Evolutionary conservation across 2,113 vertebrate genomes (phyloP).

Genomic region (Cryptoleucopteryx plumbea): DNA sequence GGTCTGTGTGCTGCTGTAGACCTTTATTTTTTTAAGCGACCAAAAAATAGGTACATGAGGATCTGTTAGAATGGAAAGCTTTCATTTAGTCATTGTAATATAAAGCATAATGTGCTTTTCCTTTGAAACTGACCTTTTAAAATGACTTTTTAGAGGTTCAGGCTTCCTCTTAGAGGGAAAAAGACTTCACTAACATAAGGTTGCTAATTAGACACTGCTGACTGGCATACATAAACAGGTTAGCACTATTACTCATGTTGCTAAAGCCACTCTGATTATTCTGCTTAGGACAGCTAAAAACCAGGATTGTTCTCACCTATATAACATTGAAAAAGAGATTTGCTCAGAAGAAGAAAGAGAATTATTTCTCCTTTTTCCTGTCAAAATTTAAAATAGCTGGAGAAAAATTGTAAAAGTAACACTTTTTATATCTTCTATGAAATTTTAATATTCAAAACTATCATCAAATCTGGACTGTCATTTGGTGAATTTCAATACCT

Average conservation of each 20-base stretch:
- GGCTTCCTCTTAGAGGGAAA: neutral
- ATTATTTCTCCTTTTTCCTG: neutral
- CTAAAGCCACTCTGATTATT: neutral
- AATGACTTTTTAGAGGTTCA: neutral
- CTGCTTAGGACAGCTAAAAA: neutral
- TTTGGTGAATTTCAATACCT: neutral
- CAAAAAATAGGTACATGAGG: neutral
- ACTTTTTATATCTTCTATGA: neutral
- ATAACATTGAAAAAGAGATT: neutral
- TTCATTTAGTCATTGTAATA: neutral
- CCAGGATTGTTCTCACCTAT: neutral
- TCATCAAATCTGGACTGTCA: neutral
- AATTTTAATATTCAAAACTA: neutral
- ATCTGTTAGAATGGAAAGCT: neutral
- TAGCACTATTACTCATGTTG: neutral
- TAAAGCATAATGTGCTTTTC: neutral
- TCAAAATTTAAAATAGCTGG: neutral
- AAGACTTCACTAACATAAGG: neutral
- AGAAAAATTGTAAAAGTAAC: neutral
- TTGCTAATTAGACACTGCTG: neutral
- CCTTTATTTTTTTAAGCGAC: neutral
- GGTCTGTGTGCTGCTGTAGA: neutral
- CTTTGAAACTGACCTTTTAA: slow-evolving; percentile 11
- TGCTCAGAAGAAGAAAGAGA: neutral
- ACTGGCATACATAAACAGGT: neutral